Percentiles rank a stretch among this genome's conserved stretches.
phyloP scores from a whole-genome alignment of 2,113 vertebrate genomes.

The Eleginops maclovinus region DNA sequence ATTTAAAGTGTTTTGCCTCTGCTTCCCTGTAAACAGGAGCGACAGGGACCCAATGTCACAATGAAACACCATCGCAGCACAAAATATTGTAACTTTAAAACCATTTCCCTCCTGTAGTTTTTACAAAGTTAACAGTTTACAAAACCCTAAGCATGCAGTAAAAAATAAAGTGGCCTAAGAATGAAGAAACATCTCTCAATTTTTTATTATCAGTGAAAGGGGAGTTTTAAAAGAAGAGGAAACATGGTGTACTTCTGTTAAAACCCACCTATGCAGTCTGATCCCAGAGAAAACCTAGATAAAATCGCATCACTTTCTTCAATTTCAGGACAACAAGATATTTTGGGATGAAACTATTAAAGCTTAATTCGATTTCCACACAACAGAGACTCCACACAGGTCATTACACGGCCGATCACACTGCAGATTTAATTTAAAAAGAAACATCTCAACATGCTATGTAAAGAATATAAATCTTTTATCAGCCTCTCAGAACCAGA shows the following conservation, averaged over 20 bases:
- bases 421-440: slow-evolving; percentile 69
- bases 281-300: slow-evolving; percentile 8
- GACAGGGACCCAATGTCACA: background rate
- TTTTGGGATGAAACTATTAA: slow-evolving; percentile 65
- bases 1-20: slow-evolving; percentile 29
- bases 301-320: slow-evolving; percentile 13
- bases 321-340: slow-evolving; percentile 30
- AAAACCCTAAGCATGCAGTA: background rate
- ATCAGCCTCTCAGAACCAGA: slow-evolving; percentile 64
- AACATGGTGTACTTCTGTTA: background rate
- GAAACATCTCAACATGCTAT: slow-evolving; percentile 59
- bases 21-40: background rate
- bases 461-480: slow-evolving; percentile 75
- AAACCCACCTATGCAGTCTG: background rate
- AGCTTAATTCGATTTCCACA: slow-evolving; percentile 60
- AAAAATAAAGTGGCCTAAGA: background rate
- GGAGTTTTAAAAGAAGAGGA: background rate
- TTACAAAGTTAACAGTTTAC: background rate
- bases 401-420: slow-evolving; percentile 57
- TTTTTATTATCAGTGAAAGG: slow-evolving; percentile 5
- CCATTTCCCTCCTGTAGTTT: background rate
- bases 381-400: slow-evolving; percentile 42
- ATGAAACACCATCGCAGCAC: slow-evolving; percentile 3
- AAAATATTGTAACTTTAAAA: slow-evolving; percentile 1
- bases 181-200: slow-evolving; percentile 4